phyloP scores from a whole-genome alignment of 2,888 invertebrate genomes.

The Hyposoter didymator region DNA sequence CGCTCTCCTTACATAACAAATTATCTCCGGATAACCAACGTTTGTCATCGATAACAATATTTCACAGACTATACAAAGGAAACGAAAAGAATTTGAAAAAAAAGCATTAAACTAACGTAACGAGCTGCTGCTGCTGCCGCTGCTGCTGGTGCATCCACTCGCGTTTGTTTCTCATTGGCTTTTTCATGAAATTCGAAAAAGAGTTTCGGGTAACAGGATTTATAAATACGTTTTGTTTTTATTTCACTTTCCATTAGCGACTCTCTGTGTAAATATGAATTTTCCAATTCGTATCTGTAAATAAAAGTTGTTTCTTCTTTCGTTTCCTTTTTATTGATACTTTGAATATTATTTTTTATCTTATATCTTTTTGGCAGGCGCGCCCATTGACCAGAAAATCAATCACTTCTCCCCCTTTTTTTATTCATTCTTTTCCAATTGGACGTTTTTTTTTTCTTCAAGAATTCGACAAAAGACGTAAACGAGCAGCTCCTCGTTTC shows the following conservation, averaged over 20 bases:
- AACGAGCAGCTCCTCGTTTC: not conserved
- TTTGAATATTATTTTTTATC: not conserved
- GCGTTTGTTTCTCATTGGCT: constrained; percentile 20
- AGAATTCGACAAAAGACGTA: not conserved
- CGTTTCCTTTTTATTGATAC: constrained; percentile 37
- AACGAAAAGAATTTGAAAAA: constrained; percentile 22
- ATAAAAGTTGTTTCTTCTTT: constrained; percentile 54
- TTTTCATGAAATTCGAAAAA: constrained; percentile 33
- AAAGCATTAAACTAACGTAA: constrained; percentile 30
- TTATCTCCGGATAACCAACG: constrained; percentile 40
- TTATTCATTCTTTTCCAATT: constrained; percentile 47
- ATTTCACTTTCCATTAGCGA: constrained; percentile 31
- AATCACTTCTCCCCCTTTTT: not conserved
- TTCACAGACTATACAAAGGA: constrained; percentile 70
- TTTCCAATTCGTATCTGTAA: constrained; percentile 66
- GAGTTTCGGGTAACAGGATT: constrained; percentile 37
- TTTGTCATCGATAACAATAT: constrained; percentile 67
- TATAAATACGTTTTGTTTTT: constrained; percentile 52
- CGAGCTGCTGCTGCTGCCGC: too few relatives aligned
- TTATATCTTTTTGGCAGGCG: constrained; percentile 38
- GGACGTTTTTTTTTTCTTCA: not conserved
- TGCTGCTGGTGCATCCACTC: constrained; percentile 64
- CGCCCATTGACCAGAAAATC: constrained; percentile 41
- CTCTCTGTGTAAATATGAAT: constrained; percentile 65
- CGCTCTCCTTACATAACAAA: constrained; percentile 47